Conservation (phyloP, 2,797 vertebrate genomes). For the Masticophis lateralis region DNA sequence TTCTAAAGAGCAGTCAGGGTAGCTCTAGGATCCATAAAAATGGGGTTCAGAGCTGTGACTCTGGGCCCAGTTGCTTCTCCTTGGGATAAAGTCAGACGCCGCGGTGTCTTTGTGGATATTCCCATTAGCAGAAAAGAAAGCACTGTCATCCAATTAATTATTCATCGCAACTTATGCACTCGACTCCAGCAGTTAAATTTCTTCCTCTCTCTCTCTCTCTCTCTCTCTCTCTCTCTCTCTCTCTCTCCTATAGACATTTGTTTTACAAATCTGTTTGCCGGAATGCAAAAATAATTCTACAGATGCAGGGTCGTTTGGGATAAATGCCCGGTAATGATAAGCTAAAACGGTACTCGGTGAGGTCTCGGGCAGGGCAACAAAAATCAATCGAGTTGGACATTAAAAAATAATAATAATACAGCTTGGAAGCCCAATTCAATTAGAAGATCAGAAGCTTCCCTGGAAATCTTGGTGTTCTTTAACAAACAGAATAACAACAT, state of each 20-base stretch:
- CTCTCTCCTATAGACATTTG: slow-evolving; percentile 14
- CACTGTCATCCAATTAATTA: slow-evolving; percentile 11
- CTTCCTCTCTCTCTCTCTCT: background rate
- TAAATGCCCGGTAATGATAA: background rate
- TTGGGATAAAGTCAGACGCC: background rate
- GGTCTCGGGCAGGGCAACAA: background rate
- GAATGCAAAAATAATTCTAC: slow-evolving; percentile 23
- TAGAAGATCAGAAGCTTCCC: background rate
- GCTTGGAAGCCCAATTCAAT: background rate
- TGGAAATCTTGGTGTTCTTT: background rate
- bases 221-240: background rate
- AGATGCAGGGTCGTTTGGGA: background rate
- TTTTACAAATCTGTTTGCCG: background rate
- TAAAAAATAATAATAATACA: slow-evolving; percentile 34
- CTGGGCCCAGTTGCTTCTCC: background rate
- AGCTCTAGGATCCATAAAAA: background rate
- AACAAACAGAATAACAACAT: background rate
- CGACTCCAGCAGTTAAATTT: slow-evolving; percentile 2
- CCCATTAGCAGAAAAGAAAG: background rate
- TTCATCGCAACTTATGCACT: background rate
- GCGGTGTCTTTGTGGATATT: background rate
- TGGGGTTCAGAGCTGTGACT: background rate
- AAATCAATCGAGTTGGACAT: background rate
- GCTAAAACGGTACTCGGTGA: background rate
- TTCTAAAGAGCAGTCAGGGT: no score